These are phyloP conservation scores for Anguilla marmorata DNA, from an alignment of 2,797 vertebrate genomes.

Conservation along the genomic window DNA sequence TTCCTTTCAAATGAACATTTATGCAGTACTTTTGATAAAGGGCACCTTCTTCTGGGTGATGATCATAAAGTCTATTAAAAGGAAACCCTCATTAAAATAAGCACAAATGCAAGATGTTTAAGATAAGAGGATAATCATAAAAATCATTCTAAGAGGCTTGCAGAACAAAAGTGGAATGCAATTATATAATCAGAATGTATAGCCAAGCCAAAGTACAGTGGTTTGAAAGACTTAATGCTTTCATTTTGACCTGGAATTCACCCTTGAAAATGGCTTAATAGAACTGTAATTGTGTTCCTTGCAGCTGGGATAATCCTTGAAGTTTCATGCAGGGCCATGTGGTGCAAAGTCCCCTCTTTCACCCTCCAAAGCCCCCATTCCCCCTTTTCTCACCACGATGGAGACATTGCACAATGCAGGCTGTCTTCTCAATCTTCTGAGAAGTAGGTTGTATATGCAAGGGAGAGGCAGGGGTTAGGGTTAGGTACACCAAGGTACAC, in stretches of 20 bases:
- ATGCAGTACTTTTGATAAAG: conserved; percentile 41
- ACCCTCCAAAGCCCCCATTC: neutral
- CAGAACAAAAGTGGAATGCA: neutral
- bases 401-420: neutral
- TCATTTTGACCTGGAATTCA: conserved; percentile 19
- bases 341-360: neutral
- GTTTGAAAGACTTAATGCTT: neutral
- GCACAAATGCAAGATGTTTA: neutral
- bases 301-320: conserved; percentile 6
- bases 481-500: neutral
- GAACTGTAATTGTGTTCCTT: neutral
- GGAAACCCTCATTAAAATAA: neutral
- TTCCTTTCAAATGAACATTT: conserved; percentile 43
- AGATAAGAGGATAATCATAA: neutral
- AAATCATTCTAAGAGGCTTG: neutral
- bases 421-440: neutral
- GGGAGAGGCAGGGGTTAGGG: neutral
- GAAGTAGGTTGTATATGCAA: neutral
- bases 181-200: conserved; percentile 12
- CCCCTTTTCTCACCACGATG: neutral
- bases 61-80: neutral
- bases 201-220: conserved; percentile 4
- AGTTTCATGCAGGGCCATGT: neutral
- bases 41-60: conserved; percentile 22
- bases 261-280: conserved; percentile 7